Percentiles rank a stretch among this genome's conserved stretches.
phyloP scores from a whole-genome alignment of 2,888 invertebrate species.

The Sylvicola cinctus region DNA sequence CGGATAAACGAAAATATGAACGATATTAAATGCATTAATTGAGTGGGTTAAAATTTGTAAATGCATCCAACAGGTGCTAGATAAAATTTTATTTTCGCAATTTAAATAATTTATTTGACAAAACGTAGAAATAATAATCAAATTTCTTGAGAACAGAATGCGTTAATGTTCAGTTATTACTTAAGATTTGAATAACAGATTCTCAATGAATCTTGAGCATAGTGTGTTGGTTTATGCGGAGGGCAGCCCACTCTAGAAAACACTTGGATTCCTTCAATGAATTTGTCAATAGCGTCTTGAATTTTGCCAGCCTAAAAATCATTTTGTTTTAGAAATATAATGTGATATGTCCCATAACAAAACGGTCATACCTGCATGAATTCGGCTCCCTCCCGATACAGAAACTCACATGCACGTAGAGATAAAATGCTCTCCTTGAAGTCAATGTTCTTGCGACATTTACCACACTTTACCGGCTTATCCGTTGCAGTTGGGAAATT shows the following conservation, averaged over 20 bases:
- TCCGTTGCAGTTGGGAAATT: constrained; percentile 23
- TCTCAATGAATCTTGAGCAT: constrained; percentile 48
- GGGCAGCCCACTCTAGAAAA: constrained; percentile 39
- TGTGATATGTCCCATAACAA: not conserved
- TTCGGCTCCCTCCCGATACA: constrained; percentile 27
- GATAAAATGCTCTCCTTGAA: constrained; percentile 24
- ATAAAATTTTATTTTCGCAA: no score
- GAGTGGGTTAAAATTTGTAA: no score
- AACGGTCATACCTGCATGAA: constrained; percentile 14
- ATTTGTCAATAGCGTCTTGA: constrained; percentile 30
- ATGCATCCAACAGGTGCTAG: no score
- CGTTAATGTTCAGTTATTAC: constrained; percentile 4
- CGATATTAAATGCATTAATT: no score
- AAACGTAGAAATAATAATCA: no score
- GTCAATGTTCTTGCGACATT: constrained; percentile 29
- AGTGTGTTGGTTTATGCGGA: constrained; percentile 44
- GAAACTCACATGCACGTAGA: constrained; percentile 27
- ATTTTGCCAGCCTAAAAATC: constrained; percentile 30
- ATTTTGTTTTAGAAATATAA: constrained; percentile 9
- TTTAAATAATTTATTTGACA: no score
- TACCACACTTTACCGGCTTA: constrained; percentile 27
- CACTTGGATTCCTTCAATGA: constrained; percentile 34
- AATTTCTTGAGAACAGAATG: no score
- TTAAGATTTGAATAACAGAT: constrained; percentile 34
- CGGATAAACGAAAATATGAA: no score